Conservation (phyloP, 2,888 invertebrate genomes). For the Mesochorus sp. region DNA sequence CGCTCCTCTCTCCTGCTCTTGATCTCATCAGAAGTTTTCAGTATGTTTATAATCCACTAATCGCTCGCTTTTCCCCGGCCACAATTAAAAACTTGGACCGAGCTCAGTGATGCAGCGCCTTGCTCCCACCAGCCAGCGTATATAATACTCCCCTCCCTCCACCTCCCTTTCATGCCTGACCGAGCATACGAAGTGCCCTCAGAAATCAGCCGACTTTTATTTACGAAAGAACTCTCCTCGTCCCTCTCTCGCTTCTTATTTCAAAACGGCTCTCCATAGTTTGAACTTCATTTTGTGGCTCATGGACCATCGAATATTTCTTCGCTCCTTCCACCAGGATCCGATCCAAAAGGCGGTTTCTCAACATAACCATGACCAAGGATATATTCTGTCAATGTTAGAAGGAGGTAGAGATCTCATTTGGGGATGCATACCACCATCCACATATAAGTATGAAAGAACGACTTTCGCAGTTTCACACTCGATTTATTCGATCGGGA, state of each 20-base stretch:
- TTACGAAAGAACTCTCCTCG: slow-evolving; percentile 50
- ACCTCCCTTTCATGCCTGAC: not conserved
- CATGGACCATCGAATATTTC: slow-evolving; percentile 78
- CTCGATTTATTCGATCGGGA: slow-evolving; percentile 46
- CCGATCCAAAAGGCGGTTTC: slow-evolving; percentile 2
- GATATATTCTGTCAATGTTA: slow-evolving; percentile 32
- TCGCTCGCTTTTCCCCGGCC: slow-evolving; percentile 75
- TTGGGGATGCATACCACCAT: slow-evolving; percentile 8
- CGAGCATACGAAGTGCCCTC: slow-evolving; percentile 56
- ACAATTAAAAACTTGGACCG: slow-evolving; percentile 79
- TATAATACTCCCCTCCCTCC: not conserved
- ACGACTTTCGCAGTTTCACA: slow-evolving; percentile 43
- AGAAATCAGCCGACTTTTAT: slow-evolving; percentile 63
- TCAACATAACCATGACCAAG: slow-evolving; percentile 17
- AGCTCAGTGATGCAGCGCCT: slow-evolving; percentile 63
- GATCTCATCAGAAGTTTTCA: slow-evolving; percentile 78
- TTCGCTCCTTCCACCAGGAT: slow-evolving; percentile 12
- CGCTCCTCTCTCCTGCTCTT: slow-evolving; percentile 42
- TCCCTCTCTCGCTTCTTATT: slow-evolving; percentile 54
- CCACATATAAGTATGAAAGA: not conserved
- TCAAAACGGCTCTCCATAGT: slow-evolving; percentile 69
- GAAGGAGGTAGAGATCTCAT: slow-evolving; percentile 1
- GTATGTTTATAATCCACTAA: slow-evolving; percentile 81
- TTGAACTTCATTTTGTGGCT: slow-evolving; percentile 80
- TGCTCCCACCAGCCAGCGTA: not conserved